Percentiles rank a stretch among this genome's conserved stretches.
Conservation (phyloP, 1,140 invertebrate genomes). For the Ephestia elutella region DNA sequence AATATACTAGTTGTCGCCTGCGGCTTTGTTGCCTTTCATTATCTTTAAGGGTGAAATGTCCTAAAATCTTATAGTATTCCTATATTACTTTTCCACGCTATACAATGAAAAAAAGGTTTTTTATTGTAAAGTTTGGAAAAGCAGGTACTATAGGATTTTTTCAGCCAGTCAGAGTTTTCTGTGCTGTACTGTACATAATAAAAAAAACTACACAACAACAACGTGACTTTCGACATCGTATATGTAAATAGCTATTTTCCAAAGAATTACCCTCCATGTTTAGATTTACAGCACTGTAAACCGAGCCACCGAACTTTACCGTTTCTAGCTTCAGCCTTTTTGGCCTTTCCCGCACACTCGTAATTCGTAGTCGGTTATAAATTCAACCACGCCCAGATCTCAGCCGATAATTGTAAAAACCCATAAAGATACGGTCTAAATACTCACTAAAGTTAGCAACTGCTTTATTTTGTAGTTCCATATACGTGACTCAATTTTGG, state of each 20-base stretch:
- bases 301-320: conserved; percentile 1
- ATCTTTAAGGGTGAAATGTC: no score
- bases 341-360: conserved; percentile 15
- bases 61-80: no score
- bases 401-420: conserved; percentile 27
- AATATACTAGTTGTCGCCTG: no score
- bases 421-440: conserved; percentile 19
- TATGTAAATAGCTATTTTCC: no score
- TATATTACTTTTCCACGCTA: no score
- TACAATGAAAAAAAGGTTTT: no score
- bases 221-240: background rate
- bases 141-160: no score
- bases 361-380: conserved; percentile 34
- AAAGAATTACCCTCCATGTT: background rate
- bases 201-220: background rate
- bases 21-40: no score
- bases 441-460: conserved; percentile 3
- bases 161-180: no score
- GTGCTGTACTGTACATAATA: no score
- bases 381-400: conserved; percentile 30
- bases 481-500: conserved; percentile 3
- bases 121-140: no score
- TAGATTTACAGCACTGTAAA: conserved; percentile 1
- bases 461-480: conserved; percentile 1
- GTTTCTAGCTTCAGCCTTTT: conserved; percentile 5